Evolutionary conservation across 2,113 vertebrate genomes (phyloP).

Genomic region (Antigone vipio): DNA sequence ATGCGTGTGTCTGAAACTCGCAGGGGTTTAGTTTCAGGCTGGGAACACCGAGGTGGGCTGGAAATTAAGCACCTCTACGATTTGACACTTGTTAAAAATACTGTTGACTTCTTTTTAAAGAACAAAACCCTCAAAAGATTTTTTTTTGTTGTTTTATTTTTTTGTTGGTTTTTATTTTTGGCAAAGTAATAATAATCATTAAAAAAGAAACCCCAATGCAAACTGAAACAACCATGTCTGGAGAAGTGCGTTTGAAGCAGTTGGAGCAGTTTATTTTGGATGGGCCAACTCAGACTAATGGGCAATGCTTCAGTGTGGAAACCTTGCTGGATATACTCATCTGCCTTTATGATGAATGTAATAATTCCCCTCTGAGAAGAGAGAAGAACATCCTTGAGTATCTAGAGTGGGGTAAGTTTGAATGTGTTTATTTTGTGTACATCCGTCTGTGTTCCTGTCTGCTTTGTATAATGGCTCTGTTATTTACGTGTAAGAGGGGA

Average conservation of each 20-base stretch:
- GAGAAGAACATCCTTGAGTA: slow-evolving; percentile 97
- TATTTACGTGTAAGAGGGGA: neutral
- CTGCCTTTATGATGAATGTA: slow-evolving; percentile 98
- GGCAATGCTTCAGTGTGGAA: slow-evolving; percentile 94
- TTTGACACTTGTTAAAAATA: slow-evolving; percentile 65
- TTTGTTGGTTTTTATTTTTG: neutral
- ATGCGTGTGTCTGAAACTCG: slow-evolving; percentile 2
- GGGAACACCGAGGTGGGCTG: slow-evolving; percentile 56
- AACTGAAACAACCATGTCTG: slow-evolving; percentile 86
- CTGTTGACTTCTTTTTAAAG: slow-evolving; percentile 48
- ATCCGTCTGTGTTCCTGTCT: neutral
- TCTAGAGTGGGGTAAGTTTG: slow-evolving; percentile 94
- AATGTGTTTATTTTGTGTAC: slow-evolving; percentile 22
- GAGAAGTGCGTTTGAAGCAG: slow-evolving; percentile 97
- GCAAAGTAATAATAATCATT: slow-evolving; percentile 33
- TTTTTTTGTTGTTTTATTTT: neutral
- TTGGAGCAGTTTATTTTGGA: slow-evolving; percentile 96
- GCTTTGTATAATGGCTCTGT: slow-evolving; percentile 9
- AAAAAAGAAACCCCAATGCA: slow-evolving; percentile 55
- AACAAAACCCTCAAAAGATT: slow-evolving; percentile 42
- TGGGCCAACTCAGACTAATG: slow-evolving; percentile 87
- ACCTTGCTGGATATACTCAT: slow-evolving; percentile 95
- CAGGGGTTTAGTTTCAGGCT: slow-evolving; percentile 46
- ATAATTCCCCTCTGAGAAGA: slow-evolving; percentile 90
- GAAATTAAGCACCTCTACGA: slow-evolving; percentile 45